These are phyloP conservation scores for Aphrophora alni DNA, from an alignment of 2,888 invertebrate species.

Conservation along the genomic window DNA sequence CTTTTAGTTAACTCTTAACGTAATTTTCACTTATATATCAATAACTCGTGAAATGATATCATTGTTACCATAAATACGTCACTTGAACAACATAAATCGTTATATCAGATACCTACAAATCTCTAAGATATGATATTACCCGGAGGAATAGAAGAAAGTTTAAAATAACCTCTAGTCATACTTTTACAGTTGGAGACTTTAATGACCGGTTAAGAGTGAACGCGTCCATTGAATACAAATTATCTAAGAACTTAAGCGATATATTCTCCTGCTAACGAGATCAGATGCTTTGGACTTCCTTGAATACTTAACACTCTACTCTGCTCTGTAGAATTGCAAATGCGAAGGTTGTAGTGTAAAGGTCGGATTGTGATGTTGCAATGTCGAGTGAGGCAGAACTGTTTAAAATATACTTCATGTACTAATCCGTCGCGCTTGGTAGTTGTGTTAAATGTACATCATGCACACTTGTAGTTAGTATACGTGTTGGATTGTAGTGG, in stretches of 20 bases:
- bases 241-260: neutral
- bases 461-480: no score
- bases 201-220: neutral
- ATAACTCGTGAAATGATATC: no score
- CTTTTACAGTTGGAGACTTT: neutral
- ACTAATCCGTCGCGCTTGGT: no score
- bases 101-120: no score
- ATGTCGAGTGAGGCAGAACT: neutral
- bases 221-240: neutral
- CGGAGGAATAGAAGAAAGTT: neutral
- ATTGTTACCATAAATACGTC: no score
- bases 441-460: no score
- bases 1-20: no score
- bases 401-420: neutral
- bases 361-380: neutral
- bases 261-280: neutral
- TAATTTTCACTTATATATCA: no score
- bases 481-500: no score
- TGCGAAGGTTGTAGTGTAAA: slow-evolving; percentile 5
- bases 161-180: neutral
- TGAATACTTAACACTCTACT: neutral
- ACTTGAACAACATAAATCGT: no score
- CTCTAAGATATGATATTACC: no score
- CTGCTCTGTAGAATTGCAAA: neutral
- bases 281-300: neutral